Conservation (phyloP, 1,140 invertebrate genomes). For the Pantala flavescens region DNA sequence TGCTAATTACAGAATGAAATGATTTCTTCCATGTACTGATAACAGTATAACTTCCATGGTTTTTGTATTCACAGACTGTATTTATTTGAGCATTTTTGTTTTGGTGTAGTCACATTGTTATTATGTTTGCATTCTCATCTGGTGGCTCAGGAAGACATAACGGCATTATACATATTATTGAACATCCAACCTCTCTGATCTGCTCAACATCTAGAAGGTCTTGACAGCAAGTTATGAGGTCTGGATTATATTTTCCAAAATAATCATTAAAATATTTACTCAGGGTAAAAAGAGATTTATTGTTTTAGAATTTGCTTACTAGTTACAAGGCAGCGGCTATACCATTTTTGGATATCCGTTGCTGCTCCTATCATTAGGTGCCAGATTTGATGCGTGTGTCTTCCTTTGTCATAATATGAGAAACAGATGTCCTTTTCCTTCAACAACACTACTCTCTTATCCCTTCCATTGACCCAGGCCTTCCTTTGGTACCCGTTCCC, state of each 20-base stretch:
- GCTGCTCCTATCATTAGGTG: not conserved
- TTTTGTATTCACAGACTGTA: conserved; percentile 4
- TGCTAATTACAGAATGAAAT: conserved; percentile 3
- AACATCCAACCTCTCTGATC: not conserved
- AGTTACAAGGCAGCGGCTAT: not conserved
- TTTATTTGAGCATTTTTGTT: conserved; percentile 8
- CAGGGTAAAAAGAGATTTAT: not conserved
- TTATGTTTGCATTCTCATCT: not conserved
- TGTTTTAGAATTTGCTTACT: not conserved
- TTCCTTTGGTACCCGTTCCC: conserved; percentile 7
- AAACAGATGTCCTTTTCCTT: not conserved
- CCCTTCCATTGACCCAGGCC: conserved; percentile 5
- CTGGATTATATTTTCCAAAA: not conserved
- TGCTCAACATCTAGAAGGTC: not conserved
- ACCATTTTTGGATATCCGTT: not conserved
- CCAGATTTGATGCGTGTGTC: not conserved
- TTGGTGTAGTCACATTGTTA: not conserved
- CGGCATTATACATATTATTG: not conserved
- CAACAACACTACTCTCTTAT: not conserved
- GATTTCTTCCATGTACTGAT: conserved; percentile 9
- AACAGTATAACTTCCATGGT: conserved; percentile 9
- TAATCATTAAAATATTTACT: not conserved
- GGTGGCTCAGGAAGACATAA: not conserved
- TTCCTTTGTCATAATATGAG: not conserved
- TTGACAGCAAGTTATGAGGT: not conserved